Percentiles rank a stretch among this genome's conserved stretches.
Conservation (phyloP, 2,113 vertebrate species). For the Indicator indicator region DNA sequence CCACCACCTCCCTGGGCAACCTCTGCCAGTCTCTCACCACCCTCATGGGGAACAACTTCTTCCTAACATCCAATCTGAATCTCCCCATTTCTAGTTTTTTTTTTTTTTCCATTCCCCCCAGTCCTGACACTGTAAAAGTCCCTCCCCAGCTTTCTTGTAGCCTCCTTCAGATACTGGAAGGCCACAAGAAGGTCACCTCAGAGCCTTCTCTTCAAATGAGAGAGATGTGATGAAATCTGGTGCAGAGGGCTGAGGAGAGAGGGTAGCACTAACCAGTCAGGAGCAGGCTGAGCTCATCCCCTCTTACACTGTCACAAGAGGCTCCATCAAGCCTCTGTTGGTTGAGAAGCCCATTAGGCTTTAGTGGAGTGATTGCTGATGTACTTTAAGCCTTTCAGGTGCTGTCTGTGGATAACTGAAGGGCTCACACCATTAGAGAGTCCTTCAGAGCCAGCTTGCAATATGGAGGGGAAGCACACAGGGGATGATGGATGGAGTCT, state of each 20-base stretch:
- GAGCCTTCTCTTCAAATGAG: background rate
- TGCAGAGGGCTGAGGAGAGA: background rate
- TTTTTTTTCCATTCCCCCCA: too few species aligned
- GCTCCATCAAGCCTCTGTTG: background rate
- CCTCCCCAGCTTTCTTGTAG: too few species aligned
- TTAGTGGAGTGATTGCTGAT: background rate
- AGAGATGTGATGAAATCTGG: background rate
- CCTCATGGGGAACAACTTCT: too few species aligned
- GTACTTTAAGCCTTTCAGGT: background rate
- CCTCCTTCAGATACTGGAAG: too few species aligned
- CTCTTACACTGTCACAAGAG: background rate
- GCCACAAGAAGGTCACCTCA: too few species aligned
- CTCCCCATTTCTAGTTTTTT: too few species aligned
- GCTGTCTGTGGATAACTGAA: background rate
- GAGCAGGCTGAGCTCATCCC: background rate
- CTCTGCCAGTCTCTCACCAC: too few species aligned
- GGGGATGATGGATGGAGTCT: background rate
- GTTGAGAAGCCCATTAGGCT: background rate
- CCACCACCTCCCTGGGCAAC: too few species aligned
- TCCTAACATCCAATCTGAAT: too few species aligned
- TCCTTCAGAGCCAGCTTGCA: background rate
- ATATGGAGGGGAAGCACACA: background rate
- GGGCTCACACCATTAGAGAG: background rate
- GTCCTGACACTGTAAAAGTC: too few species aligned
- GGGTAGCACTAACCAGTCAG: background rate